Evolutionary conservation across 2,113 vertebrate genomes (phyloP).

Genomic region (Oostethus manadensis): DNA sequence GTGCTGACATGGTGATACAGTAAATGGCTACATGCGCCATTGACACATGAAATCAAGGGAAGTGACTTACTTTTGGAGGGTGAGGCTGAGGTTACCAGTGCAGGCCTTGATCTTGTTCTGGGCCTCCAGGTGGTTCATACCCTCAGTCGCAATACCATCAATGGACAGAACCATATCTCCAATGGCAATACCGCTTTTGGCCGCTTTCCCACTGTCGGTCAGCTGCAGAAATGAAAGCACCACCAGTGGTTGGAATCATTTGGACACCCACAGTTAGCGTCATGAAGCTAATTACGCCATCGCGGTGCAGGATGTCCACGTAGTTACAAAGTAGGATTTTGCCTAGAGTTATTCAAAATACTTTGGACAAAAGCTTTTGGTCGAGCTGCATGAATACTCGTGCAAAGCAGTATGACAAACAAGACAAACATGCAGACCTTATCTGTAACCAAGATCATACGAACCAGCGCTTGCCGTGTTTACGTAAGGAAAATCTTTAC

Average conservation of each 20-base stretch:
- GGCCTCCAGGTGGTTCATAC: slow-evolving; percentile 96
- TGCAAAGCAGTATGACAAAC: too few species aligned
- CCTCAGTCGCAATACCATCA: slow-evolving; percentile 84
- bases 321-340: too few species aligned
- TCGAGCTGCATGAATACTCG: too few species aligned
- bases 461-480: too few species aligned
- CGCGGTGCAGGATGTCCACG: too few species aligned
- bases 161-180: slow-evolving; percentile 91
- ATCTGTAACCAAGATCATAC: too few species aligned
- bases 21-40: slow-evolving; percentile 19
- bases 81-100: slow-evolving; percentile 85
- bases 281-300: neutral
- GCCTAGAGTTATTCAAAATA: too few species aligned
- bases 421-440: too few species aligned
- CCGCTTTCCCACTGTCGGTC: slow-evolving; percentile 86
- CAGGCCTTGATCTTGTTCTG: slow-evolving; percentile 98
- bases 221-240: slow-evolving; percentile 73
- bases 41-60: slow-evolving; percentile 34
- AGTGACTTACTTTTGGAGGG: slow-evolving; percentile 86
- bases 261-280: slow-evolving; percentile 2
- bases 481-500: too few species aligned
- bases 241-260: slow-evolving; percentile 20
- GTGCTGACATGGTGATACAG: slow-evolving; percentile 24
- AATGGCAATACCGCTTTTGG: slow-evolving; percentile 79
- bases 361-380: too few species aligned